A percentile compares a stretch with the other conserved stretches of the same genome.
phyloP scores from a whole-genome alignment of 2,113 vertebrate species.

The Zapornia atra region DNA sequence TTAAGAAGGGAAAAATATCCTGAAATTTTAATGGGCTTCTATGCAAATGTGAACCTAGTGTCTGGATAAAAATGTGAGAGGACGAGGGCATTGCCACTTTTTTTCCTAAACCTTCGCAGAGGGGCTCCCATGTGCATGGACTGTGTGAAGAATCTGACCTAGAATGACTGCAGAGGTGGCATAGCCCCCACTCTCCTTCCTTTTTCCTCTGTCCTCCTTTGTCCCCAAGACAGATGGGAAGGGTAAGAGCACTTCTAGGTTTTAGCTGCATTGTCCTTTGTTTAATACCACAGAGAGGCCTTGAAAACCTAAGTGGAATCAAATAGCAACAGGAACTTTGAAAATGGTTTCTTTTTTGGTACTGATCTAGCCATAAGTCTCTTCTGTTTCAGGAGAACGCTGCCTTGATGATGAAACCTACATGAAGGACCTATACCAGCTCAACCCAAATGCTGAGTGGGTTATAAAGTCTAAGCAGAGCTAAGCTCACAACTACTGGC shows the following conservation, averaged over 20 bases:
- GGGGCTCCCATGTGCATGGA: neutral
- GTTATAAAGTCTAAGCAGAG: slow-evolving; percentile 84
- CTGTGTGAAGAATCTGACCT: neutral
- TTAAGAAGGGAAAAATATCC: neutral
- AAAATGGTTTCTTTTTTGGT: neutral
- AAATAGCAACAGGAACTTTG: neutral
- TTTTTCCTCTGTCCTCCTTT: neutral
- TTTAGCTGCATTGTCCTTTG: neutral
- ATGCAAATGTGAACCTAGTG: neutral
- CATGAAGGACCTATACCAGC: slow-evolving; percentile 91
- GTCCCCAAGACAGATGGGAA: neutral
- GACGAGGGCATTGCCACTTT: neutral
- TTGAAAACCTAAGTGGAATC: neutral
- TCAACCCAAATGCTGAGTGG: slow-evolving; percentile 95
- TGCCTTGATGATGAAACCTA: slow-evolving; percentile 89
- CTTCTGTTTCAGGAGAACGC: slow-evolving; percentile 83
- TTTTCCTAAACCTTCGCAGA: neutral
- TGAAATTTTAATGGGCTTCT: neutral
- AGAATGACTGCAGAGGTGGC: neutral
- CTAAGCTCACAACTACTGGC: slow-evolving; percentile 6
- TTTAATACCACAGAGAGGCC: neutral
- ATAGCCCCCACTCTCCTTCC: neutral
- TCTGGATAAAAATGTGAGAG: neutral
- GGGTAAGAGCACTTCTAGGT: neutral
- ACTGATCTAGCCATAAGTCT: neutral